phyloP scores from a whole-genome alignment of 1,140 invertebrate species.

The Zophobas morio region DNA sequence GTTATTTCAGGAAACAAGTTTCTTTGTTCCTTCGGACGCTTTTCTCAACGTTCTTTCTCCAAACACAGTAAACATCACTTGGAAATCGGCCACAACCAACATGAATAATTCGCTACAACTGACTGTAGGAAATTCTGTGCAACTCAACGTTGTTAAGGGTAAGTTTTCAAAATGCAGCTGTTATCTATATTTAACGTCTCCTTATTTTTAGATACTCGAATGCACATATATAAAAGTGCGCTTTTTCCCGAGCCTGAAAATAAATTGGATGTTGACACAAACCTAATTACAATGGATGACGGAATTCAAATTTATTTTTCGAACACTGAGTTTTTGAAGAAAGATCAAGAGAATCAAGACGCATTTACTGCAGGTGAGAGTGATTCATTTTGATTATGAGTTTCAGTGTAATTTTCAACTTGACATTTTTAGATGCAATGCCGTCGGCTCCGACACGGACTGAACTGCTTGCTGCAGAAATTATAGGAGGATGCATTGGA shows the following conservation, averaged over 20 bases:
- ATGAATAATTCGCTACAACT: conserved; percentile 51
- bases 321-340: conserved; percentile 49
- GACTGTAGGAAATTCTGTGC: conserved; percentile 16
- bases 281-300: conserved; percentile 44
- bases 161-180: conserved; percentile 17
- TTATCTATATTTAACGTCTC: conserved; percentile 28
- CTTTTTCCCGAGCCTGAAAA: conserved; percentile 27
- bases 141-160: conserved; percentile 36
- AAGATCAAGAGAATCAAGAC: conserved; percentile 15
- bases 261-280: conserved; percentile 32
- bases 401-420: conserved; percentile 8
- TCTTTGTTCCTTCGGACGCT: conserved; percentile 47
- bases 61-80: conserved; percentile 52
- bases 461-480: conserved; percentile 39
- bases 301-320: conserved; percentile 48
- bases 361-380: conserved; percentile 6
- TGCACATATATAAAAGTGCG: conserved; percentile 6
- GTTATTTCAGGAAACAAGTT: conserved; percentile 48
- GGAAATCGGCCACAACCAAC: conserved; percentile 31
- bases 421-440: conserved; percentile 8
- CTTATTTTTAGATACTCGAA: conserved; percentile 23
- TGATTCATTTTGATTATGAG: not conserved
- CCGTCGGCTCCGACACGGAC: not conserved
- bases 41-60: conserved; percentile 10
- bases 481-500: conserved; percentile 49